Evolutionary conservation across 2,888 invertebrate genomes (phyloP), one percentile per base, ranked within the genome.

Genomic region (Eumacrocentrus americanus): DNA sequence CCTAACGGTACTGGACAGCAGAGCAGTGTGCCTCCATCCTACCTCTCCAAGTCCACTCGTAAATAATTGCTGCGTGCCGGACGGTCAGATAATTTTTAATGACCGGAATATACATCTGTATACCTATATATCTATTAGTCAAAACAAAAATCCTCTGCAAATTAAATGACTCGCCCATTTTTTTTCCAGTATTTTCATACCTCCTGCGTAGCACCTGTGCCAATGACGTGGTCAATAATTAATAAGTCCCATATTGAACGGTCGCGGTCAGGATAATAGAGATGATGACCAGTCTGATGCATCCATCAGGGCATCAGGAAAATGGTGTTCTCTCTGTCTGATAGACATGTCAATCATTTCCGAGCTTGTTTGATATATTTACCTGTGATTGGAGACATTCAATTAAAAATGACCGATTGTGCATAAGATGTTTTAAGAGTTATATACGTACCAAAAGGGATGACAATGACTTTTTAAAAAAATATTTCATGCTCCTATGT

Each of bases 221-320:
- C 47, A 47, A 16, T 56, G 48, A 56, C 38, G 34, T 18, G 6
- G 46, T 38, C 37, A 37, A 47, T 48, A 34, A 34, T 56, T 47
- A 38, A 37, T 47, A 9, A 56, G 25, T 37, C 5, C 12, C 40
- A 12, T 9, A 9, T 1, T 11, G 40, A 25, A 40, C 22, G 20
- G 25, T 40, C 38, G 34, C 25, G 42, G 23, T 38, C 23, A 22
- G 29, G 29, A 29, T 29, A 29, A 29, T 29, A 6, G 29, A 4
- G 29, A 29, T 29, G 29, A 9, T 29, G 29, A 29, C n/a, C 29
- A 29, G 29, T 29, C 9, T 29, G 29, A 29, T 29, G 29, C 29
- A 29, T 29, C 9, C n/a, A 47, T n/a, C 3, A n/a, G 4, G 12
- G 23, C 3, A n/a, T 11, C 3, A 12, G 5, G n/a, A 23, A 47